Conservation (phyloP, 1,140 invertebrate genomes). For the Apis dorsata region DNA sequence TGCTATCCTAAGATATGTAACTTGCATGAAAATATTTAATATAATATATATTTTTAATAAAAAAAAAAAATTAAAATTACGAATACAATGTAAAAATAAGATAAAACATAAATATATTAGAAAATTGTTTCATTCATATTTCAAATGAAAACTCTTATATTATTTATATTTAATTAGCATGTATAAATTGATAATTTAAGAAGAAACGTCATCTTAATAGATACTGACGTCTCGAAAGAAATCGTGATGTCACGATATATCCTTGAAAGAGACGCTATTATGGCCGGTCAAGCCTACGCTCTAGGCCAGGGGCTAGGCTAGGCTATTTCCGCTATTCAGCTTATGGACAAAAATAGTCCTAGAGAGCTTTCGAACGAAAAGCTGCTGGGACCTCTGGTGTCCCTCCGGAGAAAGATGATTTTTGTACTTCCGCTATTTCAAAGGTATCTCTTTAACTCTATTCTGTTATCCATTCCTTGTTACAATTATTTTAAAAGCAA, state of each 20-base stretch:
- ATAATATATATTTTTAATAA: neutral
- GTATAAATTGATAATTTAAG: neutral
- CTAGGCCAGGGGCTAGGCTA: constrained; percentile 77
- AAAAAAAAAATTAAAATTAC: too few relatives aligned
- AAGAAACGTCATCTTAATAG: neutral
- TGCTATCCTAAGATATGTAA: too few relatives aligned
- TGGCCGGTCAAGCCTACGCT: constrained; percentile 73
- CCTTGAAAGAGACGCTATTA: constrained; percentile 68
- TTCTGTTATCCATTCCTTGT: neutral
- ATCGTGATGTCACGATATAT: constrained; percentile 53
- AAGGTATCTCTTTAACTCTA: neutral
- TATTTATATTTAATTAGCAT: neutral
- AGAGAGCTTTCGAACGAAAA: constrained; percentile 53
- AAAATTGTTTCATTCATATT: neutral
- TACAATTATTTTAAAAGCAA: neutral
- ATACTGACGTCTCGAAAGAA: constrained; percentile 10
- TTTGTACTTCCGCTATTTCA: constrained; percentile 11
- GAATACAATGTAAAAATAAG: too few relatives aligned
- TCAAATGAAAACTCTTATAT: neutral
- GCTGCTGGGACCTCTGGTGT: constrained; percentile 34
- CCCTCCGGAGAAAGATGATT: constrained; percentile 29
- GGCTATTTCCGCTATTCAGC: constrained; percentile 72
- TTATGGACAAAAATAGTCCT: constrained; percentile 73
- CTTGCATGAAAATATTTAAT: neutral
- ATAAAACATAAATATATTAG: neutral